Conservation (phyloP, 2,888 invertebrate species). For the Drosophila borborema region DNA sequence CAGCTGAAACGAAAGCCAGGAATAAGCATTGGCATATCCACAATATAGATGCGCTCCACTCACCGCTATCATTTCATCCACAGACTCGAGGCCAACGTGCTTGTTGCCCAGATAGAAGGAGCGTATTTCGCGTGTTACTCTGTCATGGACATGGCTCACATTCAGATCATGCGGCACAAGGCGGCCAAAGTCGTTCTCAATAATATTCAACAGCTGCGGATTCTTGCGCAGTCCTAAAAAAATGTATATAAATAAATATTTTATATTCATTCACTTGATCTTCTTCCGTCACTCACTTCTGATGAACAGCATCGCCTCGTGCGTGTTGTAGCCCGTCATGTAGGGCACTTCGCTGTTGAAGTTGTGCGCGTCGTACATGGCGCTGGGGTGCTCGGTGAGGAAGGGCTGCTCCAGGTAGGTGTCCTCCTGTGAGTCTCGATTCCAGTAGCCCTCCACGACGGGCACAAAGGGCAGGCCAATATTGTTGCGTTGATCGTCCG, state of each 20-base stretch:
- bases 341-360: conserved; percentile 88
- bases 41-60: background rate
- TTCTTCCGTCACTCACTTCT: conserved; percentile 84
- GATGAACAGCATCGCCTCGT: conserved; percentile 89
- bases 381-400: conserved; percentile 86
- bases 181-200: conserved; percentile 87
- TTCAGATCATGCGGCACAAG: conserved; percentile 87
- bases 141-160: conserved; percentile 80
- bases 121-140: conserved; percentile 86
- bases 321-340: conserved; percentile 88
- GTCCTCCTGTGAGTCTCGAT: conserved; percentile 73
- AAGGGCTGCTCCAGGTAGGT: conserved; percentile 85
- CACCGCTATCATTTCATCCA: conserved; percentile 87
- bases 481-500: conserved; percentile 87
- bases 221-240: conserved; percentile 87
- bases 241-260: too few relatives aligned
- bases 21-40: too few relatives aligned
- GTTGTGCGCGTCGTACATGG: conserved; percentile 83
- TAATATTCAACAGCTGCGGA: conserved; percentile 86
- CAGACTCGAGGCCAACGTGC: conserved; percentile 86
- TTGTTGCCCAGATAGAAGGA: conserved; percentile 87
- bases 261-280: too few relatives aligned
- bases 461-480: conserved; percentile 88
- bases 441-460: conserved; percentile 86
- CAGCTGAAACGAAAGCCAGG: conserved; percentile 83